phyloP scores from a whole-genome alignment of 2,797 vertebrate genomes.

The Apogon talboti region DNA sequence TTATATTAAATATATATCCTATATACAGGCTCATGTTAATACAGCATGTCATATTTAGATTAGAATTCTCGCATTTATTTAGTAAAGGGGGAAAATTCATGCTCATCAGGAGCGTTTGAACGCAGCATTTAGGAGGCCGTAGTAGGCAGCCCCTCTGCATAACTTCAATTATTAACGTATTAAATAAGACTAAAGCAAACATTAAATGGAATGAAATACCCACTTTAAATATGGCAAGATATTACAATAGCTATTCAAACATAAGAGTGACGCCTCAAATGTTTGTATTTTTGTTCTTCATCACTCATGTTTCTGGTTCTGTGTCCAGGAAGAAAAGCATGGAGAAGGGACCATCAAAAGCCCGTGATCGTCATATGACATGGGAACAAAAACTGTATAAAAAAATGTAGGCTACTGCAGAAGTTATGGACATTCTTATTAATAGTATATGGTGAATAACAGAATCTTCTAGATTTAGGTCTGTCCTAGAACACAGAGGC shows the following conservation, averaged over 20 bases:
- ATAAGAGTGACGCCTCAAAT: background rate
- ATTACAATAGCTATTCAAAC: background rate
- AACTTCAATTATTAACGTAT: constrained; percentile 14
- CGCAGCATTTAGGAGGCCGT: constrained; percentile 47
- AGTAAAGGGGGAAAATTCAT: background rate
- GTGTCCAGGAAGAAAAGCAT: constrained; percentile 4
- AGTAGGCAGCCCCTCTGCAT: background rate
- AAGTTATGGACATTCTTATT: background rate
- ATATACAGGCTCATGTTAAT: fast-evolving
- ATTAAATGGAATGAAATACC: background rate
- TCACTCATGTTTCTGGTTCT: constrained; percentile 1
- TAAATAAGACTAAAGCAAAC: background rate
- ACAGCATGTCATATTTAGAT: background rate
- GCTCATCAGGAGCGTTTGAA: constrained; percentile 15
- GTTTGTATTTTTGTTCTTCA: background rate
- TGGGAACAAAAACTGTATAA: constrained; percentile 4
- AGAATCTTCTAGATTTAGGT: too few species aligned
- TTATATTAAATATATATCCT: background rate
- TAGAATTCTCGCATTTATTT: background rate
- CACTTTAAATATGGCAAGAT: background rate
- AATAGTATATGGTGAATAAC: too few species aligned
- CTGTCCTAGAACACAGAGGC: too few species aligned
- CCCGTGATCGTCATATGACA: constrained; percentile 72
- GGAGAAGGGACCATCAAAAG: constrained; percentile 10
- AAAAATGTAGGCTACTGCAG: background rate